Evolutionary conservation across 2,113 vertebrate genomes (phyloP), one percentile per base, ranked within the genome.

Genomic region (Dasyornis broadbenti): DNA sequence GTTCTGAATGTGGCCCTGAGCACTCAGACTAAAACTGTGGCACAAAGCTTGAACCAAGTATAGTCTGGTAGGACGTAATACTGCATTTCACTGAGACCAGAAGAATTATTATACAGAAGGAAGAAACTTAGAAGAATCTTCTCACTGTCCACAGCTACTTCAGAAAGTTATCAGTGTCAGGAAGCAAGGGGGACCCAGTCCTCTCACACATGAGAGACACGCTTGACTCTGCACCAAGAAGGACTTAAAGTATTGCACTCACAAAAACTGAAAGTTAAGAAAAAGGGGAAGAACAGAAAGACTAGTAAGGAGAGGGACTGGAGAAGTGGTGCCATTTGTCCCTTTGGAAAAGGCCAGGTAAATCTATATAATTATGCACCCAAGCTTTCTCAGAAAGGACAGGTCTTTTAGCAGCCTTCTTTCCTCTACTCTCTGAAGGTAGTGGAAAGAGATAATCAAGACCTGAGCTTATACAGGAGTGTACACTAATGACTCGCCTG

Each of bases 401-500:
- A 50, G 50, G 47, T 85, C 63, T 96, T 79, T 89, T 10, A 90
- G 87, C 91, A 92, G 94, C 30, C 49, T 33, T 20, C 81, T 68
- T 91, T 78, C 77, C 80, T 75, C 39, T 73, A 7, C 27, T 73
- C 26, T 85, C 89, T 77, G 82, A 89, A 91, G 50, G 78, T 39
- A 80, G 28, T 90, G 94, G 78, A 77, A 97, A 90, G 93, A 95
- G 93, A 97, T 95, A 91, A 96, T 96, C 94, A 92, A 90, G 95
- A 92, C 96, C 75, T 70, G 73, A 91, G 83, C 91, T 95, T 40
- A n/a, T 54, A 82, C 78, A 80, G 70, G 84, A 95, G 84, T 90
- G 89, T 92, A 91, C 94, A 92, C 93, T 97, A 97, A 96, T 97
- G 96, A 96, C 92, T 96, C 85, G 84, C 26, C 87, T 86, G 75